phyloP scores from a whole-genome alignment of 2,797 vertebrate species.

The Rhyacichthys aspro region DNA sequence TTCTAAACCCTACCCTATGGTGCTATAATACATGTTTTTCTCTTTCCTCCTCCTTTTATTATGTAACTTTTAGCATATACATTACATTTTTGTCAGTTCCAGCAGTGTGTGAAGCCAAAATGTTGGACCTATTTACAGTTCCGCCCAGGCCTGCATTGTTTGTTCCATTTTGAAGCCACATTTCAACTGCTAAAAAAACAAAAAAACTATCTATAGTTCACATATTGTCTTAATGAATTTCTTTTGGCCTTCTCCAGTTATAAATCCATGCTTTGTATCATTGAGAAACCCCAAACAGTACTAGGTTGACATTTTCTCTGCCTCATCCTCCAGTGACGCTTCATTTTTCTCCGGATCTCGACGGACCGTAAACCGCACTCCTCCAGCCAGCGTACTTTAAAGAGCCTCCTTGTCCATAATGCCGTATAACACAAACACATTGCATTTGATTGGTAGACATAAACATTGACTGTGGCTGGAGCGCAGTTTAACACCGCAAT shows the following conservation, averaged over 20 bases:
- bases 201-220: too few species aligned
- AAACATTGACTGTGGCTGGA: conserved; percentile 79
- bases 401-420: conserved; percentile 74
- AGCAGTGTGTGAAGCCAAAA: too few species aligned
- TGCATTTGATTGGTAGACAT: conserved; percentile 81
- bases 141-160: too few species aligned
- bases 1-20: not conserved
- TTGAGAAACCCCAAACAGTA: conserved; percentile 11
- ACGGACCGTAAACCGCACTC: conserved; percentile 52
- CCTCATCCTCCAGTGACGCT: conserved; percentile 21
- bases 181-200: too few species aligned
- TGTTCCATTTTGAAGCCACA: too few species aligned
- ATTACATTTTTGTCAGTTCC: too few species aligned
- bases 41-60: too few species aligned
- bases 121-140: too few species aligned
- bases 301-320: conserved; percentile 21
- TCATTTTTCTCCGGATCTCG: conserved; percentile 46
- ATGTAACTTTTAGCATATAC: too few species aligned
- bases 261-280: not conserved
- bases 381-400: conserved; percentile 57
- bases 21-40: not conserved
- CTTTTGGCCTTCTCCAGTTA: not conserved
- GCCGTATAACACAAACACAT: conserved; percentile 81
- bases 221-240: too few species aligned
- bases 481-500: conserved; percentile 77